Base-by-base conservation (phyloP, 2,888 invertebrate species). In the Erynnis tages region DNA sequence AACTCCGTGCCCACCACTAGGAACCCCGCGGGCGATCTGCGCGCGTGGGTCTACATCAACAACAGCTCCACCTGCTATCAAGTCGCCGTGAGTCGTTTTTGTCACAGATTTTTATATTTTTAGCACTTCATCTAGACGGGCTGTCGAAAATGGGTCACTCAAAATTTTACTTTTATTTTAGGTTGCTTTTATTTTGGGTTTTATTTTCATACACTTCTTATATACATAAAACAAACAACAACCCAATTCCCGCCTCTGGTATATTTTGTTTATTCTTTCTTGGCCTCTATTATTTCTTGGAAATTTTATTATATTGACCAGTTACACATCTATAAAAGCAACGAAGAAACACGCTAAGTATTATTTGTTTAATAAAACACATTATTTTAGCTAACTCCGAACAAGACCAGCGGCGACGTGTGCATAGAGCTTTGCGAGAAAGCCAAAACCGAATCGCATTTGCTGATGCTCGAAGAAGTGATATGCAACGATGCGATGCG, bases 381-480 rank as follows among this genome's bases (percentile, higher is more conserved):
- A 5, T 16, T 40, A 40, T 62, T 78, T 32, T 76, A 94, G 94
- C 90, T 96, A 45, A 93, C 94, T 4, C 96, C 96, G 0, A 93
- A 91, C 54, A 95, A 94, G 81, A 94, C 94, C 1, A 93, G 95
- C 14, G 91, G 93, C 13, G 94, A 96, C 64, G 83, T 96, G 4
- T 95, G 95, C 67, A 87, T 91, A 58, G 95, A 95, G 68, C 80
- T 96, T 1, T 91, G 93, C 40, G 81, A 90, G 2, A 93, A 93
- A 73, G 92, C 94, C 48, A 90, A 91, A 19, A 71, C 89, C 11
- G 91, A 93, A 6, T 91, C 93, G 0, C 93, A 96, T 69, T 91
- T 93, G 59, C 84, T 96, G 35, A 93, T 94, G 65, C 73, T 97
- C 0, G 94, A 95, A 72, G 97, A 98, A 80, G 93, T 94, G 0